phyloP scores from a whole-genome alignment of 1,140 invertebrate genomes.

The Eriosoma lanigerum region DNA sequence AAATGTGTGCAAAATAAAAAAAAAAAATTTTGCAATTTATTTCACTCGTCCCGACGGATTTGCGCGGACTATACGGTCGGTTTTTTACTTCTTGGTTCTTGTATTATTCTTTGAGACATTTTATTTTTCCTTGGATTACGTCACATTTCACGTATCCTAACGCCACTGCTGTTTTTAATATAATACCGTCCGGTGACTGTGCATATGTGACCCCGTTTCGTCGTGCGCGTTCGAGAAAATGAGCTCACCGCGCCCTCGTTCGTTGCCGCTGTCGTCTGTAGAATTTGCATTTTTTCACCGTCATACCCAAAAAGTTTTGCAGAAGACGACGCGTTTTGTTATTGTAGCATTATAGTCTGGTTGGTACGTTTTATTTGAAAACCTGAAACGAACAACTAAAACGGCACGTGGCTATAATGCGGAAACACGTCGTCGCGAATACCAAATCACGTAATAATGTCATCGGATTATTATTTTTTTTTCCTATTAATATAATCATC shows the following conservation, averaged over 20 bases:
- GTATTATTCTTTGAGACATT: background rate
- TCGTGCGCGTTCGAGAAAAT: background rate
- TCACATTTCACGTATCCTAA: background rate
- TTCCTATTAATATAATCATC: no score
- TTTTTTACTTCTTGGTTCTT: background rate
- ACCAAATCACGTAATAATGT: background rate
- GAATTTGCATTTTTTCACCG: no score
- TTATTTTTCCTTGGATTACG: slow-evolving; percentile 13
- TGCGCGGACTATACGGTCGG: background rate
- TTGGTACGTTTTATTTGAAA: background rate
- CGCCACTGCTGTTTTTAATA: no score
- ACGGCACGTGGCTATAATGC: background rate
- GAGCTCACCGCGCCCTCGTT: background rate
- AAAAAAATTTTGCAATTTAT: background rate
- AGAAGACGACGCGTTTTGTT: no score
- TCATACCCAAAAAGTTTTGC: no score
- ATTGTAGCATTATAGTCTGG: no score
- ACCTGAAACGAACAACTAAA: background rate
- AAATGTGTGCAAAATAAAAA: no score
- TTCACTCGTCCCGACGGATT: background rate
- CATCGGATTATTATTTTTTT: background rate
- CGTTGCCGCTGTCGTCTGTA: no score
- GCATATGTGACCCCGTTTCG: background rate
- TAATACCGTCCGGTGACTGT: background rate
- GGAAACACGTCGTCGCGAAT: slow-evolving; percentile 15